Evolutionary conservation across 2,113 vertebrate genomes (phyloP).

Genomic region (Alectura lathami): DNA sequence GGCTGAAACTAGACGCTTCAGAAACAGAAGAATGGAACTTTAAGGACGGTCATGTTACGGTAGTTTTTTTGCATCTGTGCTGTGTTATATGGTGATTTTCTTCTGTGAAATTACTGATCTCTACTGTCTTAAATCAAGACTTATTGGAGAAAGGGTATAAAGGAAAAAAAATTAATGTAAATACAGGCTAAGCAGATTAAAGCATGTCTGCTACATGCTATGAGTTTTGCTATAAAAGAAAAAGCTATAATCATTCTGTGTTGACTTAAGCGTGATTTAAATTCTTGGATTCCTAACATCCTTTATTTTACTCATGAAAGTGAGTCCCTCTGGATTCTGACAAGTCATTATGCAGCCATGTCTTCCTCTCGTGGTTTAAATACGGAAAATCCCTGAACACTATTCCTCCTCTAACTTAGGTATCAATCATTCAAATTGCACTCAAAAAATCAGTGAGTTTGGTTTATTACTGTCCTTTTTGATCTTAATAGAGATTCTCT

Average conservation of each 20-base stretch:
- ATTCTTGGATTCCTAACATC: background rate
- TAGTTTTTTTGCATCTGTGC: background rate
- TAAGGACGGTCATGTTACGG: background rate
- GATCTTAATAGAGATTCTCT: background rate
- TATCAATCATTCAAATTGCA: background rate
- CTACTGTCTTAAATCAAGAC: background rate
- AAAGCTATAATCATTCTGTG: background rate
- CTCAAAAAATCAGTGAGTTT: background rate
- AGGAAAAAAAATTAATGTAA: background rate
- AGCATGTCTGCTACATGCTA: background rate
- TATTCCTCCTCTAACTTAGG: background rate
- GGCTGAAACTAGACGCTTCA: background rate
- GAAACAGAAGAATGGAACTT: background rate
- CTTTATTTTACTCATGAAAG: background rate
- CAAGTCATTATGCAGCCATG: background rate
- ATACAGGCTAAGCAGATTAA: background rate
- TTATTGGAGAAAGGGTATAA: background rate
- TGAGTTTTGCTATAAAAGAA: background rate
- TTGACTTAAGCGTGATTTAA: constrained; percentile 7
- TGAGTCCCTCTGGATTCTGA: background rate
- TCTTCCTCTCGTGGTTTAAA: background rate
- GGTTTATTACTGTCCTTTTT: background rate
- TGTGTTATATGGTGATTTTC: background rate
- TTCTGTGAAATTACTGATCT: background rate
- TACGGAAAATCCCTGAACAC: background rate